Conservation (phyloP, 2,888 invertebrate species). For the Brassicogethes aeneus region DNA sequence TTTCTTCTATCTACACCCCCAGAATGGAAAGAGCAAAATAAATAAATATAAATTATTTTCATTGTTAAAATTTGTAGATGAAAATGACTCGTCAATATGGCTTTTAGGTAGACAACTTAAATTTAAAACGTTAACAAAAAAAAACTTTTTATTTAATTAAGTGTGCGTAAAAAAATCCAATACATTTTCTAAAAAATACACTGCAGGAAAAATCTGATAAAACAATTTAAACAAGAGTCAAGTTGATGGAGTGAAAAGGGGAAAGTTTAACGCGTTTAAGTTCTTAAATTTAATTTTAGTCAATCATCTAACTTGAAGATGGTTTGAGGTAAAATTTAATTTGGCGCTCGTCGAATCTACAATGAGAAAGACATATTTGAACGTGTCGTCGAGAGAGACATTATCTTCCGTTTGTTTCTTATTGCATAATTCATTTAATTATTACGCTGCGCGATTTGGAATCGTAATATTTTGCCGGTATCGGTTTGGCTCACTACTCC, state of each 20-base stretch:
- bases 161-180: not conserved
- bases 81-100: too few species aligned
- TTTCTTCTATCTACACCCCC: too few species aligned
- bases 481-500: slow-evolving; percentile 4
- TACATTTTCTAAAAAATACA: slow-evolving; percentile 20
- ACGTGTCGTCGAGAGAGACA: slow-evolving; percentile 20
- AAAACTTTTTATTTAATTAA: too few species aligned
- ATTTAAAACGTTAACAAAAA: too few species aligned
- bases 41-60: too few species aligned
- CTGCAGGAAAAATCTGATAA: slow-evolving; percentile 29
- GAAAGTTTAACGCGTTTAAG: slow-evolving; percentile 41
- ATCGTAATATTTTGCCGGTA: slow-evolving; percentile 21
- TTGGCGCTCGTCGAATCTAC: slow-evolving; percentile 36
- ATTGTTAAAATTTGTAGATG: too few species aligned
- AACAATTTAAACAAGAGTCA: slow-evolving; percentile 36
- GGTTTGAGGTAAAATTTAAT: slow-evolving; percentile 40
- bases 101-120: too few species aligned
- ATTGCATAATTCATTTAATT: slow-evolving; percentile 38
- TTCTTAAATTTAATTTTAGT: slow-evolving; percentile 44
- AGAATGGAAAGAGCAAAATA: too few species aligned
- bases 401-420: slow-evolving; percentile 30
- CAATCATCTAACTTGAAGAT: slow-evolving; percentile 40
- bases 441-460: slow-evolving; percentile 27
- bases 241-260: slow-evolving; percentile 38
- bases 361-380: slow-evolving; percentile 15